These are phyloP conservation scores for Solenodon paradoxus DNA, from an alignment of 2,113 vertebrate genomes.

Conservation along the genomic window DNA sequence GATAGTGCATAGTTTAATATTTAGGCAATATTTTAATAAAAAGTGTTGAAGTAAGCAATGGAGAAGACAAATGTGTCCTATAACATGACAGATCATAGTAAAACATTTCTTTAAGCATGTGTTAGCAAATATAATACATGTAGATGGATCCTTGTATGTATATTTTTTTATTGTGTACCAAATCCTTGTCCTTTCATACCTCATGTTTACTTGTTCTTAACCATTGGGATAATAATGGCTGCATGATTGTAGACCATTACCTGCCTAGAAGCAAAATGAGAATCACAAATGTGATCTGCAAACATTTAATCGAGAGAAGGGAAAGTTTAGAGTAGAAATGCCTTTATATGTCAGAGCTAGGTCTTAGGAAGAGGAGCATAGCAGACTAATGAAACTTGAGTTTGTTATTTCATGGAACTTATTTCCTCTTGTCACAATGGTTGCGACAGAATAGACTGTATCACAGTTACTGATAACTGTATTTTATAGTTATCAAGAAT, in stretches of 20 bases:
- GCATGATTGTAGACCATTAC: neutral
- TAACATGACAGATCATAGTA: neutral
- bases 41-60: neutral
- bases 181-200: neutral
- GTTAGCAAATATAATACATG: neutral
- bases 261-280: neutral
- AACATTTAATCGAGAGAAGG: neutral
- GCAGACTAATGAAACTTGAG: neutral
- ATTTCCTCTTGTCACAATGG: neutral
- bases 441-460: neutral
- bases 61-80: neutral
- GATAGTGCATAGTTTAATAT: neutral
- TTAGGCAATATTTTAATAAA: neutral
- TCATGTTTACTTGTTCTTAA: neutral
- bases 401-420: neutral
- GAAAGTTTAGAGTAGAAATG: neutral
- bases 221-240: neutral
- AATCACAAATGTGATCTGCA: neutral
- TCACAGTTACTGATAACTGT: neutral
- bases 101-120: neutral
- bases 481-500: neutral
- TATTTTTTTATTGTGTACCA: neutral
- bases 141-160: accelerated
- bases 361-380: neutral
- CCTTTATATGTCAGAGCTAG: neutral